phyloP scores from a whole-genome alignment of 2,888 invertebrate species.

The Sussaba pulchella region DNA sequence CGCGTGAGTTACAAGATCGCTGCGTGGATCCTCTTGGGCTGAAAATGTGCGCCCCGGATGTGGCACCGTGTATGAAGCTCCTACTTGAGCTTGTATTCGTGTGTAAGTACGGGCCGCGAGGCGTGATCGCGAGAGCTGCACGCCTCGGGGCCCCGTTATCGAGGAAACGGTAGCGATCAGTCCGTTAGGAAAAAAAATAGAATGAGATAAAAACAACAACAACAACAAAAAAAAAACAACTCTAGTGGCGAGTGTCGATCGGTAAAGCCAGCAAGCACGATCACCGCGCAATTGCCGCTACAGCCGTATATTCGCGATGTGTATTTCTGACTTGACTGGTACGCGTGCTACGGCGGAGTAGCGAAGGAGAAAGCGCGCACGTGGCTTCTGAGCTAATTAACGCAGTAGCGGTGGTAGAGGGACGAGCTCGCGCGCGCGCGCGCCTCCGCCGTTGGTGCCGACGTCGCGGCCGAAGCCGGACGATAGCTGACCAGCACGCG shows the following conservation, averaged over 20 bases:
- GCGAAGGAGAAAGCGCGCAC: slow-evolving; percentile 78
- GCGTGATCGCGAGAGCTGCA: slow-evolving; percentile 60
- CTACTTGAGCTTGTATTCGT: slow-evolving; percentile 17
- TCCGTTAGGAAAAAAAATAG: slow-evolving; percentile 74
- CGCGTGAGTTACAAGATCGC: slow-evolving; percentile 60
- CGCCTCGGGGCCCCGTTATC: slow-evolving; percentile 71
- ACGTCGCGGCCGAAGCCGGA: slow-evolving; percentile 45
- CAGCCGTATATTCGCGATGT: neutral
- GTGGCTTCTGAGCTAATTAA: slow-evolving; percentile 79
- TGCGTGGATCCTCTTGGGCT: slow-evolving; percentile 61
- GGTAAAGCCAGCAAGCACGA: slow-evolving; percentile 54
- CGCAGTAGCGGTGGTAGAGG: slow-evolving; percentile 57
- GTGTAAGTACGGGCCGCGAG: slow-evolving; percentile 19
- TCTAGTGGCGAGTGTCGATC: slow-evolving; percentile 63
- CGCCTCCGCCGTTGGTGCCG: slow-evolving; percentile 14
- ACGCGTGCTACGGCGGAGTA: slow-evolving; percentile 46
- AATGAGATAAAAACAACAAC: too few species aligned
- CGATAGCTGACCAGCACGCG: slow-evolving; percentile 64
- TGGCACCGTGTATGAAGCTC: slow-evolving; percentile 36
- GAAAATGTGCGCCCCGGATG: slow-evolving; percentile 52
- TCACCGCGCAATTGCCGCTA: slow-evolving; percentile 19
- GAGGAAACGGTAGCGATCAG: slow-evolving; percentile 77
- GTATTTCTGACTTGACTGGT: slow-evolving; percentile 17
- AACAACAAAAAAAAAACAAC: too few species aligned
- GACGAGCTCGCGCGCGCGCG: slow-evolving; percentile 46